These are phyloP conservation scores for Pollenia labialis DNA, from an alignment of 2,888 invertebrate species.

Conservation along the genomic window DNA sequence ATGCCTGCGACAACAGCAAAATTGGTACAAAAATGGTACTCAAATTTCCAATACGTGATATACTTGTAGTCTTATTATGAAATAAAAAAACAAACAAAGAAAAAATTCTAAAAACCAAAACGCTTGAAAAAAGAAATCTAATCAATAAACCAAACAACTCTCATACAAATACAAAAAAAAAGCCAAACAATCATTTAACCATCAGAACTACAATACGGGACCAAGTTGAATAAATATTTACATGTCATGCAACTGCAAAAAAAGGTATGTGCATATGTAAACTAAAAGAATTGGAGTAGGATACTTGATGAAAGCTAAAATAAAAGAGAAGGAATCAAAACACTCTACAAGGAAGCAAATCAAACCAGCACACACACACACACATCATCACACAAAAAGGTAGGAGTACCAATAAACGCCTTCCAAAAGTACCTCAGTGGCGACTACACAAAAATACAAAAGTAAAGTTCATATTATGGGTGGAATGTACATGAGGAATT, in stretches of 20 bases:
- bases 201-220: constrained; percentile 56
- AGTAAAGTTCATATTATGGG: not conserved
- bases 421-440: constrained; percentile 52
- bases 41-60: constrained; percentile 55
- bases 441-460: constrained; percentile 20
- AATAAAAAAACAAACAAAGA: constrained; percentile 42
- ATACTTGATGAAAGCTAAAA: constrained; percentile 53
- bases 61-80: constrained; percentile 34
- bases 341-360: constrained; percentile 34
- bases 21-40: constrained; percentile 59
- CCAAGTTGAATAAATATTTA: constrained; percentile 72
- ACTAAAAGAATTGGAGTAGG: constrained; percentile 51
- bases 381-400: constrained; percentile 23
- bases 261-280: constrained; percentile 44
- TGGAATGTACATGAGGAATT: not conserved
- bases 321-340: constrained; percentile 27
- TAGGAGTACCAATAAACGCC: constrained; percentile 69
- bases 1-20: not conserved
- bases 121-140: constrained; percentile 48
- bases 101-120: constrained; percentile 7
- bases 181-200: not conserved
- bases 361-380: constrained; percentile 19
- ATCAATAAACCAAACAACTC: constrained; percentile 56
- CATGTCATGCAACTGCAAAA: constrained; percentile 36
- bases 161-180: constrained; percentile 20